Conservation (phyloP, 1,140 invertebrate genomes). For the Monomorium pharaonis region DNA sequence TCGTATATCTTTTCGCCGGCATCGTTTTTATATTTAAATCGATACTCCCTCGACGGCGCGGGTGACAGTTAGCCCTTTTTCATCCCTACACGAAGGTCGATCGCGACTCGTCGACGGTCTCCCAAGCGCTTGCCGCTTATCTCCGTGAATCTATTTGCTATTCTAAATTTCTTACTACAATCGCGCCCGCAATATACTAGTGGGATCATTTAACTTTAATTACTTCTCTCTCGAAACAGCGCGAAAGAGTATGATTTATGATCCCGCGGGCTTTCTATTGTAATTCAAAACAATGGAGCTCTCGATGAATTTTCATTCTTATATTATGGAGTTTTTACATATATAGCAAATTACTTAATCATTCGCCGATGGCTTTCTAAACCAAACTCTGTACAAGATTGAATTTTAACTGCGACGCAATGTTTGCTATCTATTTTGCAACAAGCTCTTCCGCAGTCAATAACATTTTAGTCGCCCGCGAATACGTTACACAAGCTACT, state of each 20-base stretch:
- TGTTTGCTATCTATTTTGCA: slow-evolving; percentile 10
- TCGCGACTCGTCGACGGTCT: slow-evolving; percentile 10
- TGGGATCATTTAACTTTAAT: slow-evolving; percentile 18
- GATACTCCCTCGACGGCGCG: slow-evolving; percentile 46
- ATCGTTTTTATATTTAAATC: slow-evolving; percentile 63
- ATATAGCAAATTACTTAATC: slow-evolving; percentile 19
- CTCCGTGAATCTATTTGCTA: not conserved
- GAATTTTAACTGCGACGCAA: not conserved
- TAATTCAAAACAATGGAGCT: not conserved
- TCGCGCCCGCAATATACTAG: not conserved
- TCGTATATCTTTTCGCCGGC: slow-evolving; percentile 17
- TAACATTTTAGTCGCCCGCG: not conserved
- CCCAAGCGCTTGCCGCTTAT: not conserved
- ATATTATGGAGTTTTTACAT: not conserved
- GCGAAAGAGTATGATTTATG: slow-evolving; percentile 16
- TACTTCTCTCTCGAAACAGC: slow-evolving; percentile 11
- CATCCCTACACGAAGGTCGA: slow-evolving; percentile 14
- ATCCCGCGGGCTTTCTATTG: not conserved
- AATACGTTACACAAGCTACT: not conserved
- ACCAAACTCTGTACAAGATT: not conserved
- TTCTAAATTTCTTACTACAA: slow-evolving; percentile 18
- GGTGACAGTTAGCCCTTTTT: slow-evolving; percentile 21
- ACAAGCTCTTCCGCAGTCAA: not conserved
- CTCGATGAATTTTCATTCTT: not conserved
- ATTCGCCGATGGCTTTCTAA: not conserved